Evolutionary conservation across 1,140 invertebrate species (phyloP), one percentile per base, ranked within the genome.

Genomic region (Drosophila varians): DNA sequence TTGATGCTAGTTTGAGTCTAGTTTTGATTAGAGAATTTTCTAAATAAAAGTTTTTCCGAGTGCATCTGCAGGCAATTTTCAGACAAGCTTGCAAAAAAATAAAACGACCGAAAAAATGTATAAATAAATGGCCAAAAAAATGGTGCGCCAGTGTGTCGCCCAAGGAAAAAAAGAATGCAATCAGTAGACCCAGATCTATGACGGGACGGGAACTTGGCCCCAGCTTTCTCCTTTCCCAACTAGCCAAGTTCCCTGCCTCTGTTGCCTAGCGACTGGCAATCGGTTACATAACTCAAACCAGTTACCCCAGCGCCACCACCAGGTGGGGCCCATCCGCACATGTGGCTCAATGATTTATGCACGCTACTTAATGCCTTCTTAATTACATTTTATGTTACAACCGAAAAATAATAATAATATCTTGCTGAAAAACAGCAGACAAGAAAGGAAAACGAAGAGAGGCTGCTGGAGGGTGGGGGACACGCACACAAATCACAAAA

Each of bases 341-440:
- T 65, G 66, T 73, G 49, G 45, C 51, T 9, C 45, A 25, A 80
- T 84, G 80, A 84, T 84, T 84, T 84, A 84, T 86, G 80, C 80
- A 73, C 66, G 80, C 61, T 65, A 80, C 80, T 84, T 84, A 86
- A 84, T 84, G 82, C 66, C 80, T 84, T 84, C 80, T 84, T 84
- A 84, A 84, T 86, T 84, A 84, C 80, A 64, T 86, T 84, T 79
- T 84, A 86, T 86, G 76, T 79, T 52, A 68, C 48, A 16, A 57
- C 53, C 36, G 55, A 58, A 65, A 66, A 56, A 80, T 74, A 65
- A 70, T 74, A 65, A 70, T 54, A 64, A 79, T 65, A 64, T 75
- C 60, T 60, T 80, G 54, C 49, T 75, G 64, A 64, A 70, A 80
- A 80, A 43, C 60, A 73, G 68, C 36, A 68, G 60, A 47, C 34